Base-by-base conservation (phyloP, 2,888 invertebrate genomes). In the Geophilus truncorum region DNA sequence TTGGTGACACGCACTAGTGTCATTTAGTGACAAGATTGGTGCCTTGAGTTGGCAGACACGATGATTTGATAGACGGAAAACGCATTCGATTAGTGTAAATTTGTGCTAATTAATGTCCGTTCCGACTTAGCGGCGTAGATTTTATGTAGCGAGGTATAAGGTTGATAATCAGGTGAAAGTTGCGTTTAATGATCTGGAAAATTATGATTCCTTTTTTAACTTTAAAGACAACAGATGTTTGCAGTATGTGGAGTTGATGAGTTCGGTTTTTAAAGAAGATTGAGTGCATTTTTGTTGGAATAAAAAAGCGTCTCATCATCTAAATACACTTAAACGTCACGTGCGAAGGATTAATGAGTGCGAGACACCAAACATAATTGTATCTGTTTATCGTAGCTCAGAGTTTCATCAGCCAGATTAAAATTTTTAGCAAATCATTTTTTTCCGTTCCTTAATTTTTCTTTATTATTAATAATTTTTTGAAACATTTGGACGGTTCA, bases 1-100 rank as follows among this genome's bases (percentile, higher is more conserved):
- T 70, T 70, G 70, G 70, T 70, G 70, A 70, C 70, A 70, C 23
- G 28, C 28, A 70, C 70, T 70, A 23, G 70, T 25, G 70, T 70
- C 70, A 70, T 70, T 70, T 70, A 70, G 70, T 70, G 70, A 70
- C 70, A 70, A 70, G 70, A 70, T 70, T 70, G 70, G 70, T 25
- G 70, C 70, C 70, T 70, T 18, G 28, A 70, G 70, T 70, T 10
- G 70, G 70, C 70, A 25, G 70, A 70, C 70, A 70, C 28, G 70
- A 70, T 70, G 70, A 70, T 70, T 70, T 70, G 25, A 70, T 70
- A 28, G 28, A 70, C 28, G 70, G 28, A 12, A 70, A 28, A 28
- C 28, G 70, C 70, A 70, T 28, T 70, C 10, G 28, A 70, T 70
- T 70, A 28, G 70, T 70, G 12, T 28, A 15, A 70, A 70, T 51